These are phyloP conservation scores for Selenia dentaria DNA, from an alignment of 2,888 invertebrate genomes.

Conservation along the genomic window DNA sequence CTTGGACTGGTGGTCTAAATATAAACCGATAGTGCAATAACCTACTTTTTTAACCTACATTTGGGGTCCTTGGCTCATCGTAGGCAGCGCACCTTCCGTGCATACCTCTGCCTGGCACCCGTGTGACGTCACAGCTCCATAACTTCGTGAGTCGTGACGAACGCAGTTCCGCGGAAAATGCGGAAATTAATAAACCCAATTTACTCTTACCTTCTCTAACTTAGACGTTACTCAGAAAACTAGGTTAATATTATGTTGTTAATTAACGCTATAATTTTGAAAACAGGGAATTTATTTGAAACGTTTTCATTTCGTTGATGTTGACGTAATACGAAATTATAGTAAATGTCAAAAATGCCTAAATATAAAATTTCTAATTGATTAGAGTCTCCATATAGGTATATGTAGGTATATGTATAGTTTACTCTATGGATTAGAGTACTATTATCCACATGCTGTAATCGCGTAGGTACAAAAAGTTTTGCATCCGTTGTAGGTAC, in stretches of 20 bases:
- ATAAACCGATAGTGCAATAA: conserved; percentile 77
- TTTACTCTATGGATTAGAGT: no score
- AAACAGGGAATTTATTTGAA: conserved; percentile 50
- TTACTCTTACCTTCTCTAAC: conserved; percentile 66
- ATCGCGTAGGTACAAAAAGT: no score
- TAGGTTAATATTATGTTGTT: conserved; percentile 50
- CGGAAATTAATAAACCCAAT: conserved; percentile 75
- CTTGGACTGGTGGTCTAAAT: conserved; percentile 65
- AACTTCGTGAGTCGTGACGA: conserved; percentile 59
- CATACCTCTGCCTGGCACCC: conserved; percentile 77
- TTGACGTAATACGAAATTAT: background rate
- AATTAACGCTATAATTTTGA: conserved; percentile 25
- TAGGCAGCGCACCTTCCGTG: conserved; percentile 56
- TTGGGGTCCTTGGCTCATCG: conserved; percentile 69
- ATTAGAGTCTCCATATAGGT: no score
- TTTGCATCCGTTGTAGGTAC: no score
- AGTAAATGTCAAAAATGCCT: no score
- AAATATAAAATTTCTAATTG: no score
- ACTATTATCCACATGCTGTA: no score
- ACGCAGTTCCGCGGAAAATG: conserved; percentile 68
- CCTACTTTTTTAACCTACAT: conserved; percentile 83
- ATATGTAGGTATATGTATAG: no score
- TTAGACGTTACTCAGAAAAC: conserved; percentile 57
- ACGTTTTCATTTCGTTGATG: conserved; percentile 26
- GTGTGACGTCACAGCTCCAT: conserved; percentile 73